Conservation (phyloP, 2,113 vertebrate genomes). For the Pelobates fuscus region DNA sequence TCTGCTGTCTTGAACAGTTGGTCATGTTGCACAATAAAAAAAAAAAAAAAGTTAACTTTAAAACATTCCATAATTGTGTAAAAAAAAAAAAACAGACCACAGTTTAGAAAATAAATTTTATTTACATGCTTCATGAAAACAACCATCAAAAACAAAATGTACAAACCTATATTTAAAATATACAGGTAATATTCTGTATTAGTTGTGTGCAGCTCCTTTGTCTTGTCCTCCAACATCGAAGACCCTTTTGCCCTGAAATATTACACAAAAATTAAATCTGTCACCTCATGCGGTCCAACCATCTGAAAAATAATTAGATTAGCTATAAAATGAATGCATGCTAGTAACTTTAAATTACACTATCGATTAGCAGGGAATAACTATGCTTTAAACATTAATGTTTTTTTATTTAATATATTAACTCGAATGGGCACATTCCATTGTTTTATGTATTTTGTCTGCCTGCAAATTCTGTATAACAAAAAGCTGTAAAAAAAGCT, state of each 20-base stretch:
- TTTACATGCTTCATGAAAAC: slow-evolving; percentile 20
- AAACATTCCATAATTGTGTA: no score
- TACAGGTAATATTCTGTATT: slow-evolving; percentile 4
- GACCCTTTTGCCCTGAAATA: slow-evolving; percentile 20
- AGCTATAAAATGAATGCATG: slow-evolving; percentile 13
- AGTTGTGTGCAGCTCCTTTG: neutral
- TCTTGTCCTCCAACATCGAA: neutral
- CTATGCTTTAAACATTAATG: neutral
- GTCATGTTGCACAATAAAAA: no score
- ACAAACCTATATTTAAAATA: neutral
- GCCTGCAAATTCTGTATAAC: no score
- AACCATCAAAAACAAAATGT: neutral
- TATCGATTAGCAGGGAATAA: neutral
- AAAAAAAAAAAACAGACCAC: neutral
- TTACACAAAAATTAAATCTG: neutral
- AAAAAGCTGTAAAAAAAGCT: no score
- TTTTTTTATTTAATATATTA: no score
- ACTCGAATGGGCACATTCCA: no score
- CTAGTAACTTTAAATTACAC: neutral
- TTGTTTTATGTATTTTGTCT: no score
- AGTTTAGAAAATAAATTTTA: slow-evolving; percentile 14
- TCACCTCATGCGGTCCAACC: neutral
- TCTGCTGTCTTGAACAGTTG: no score
- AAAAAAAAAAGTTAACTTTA: no score
- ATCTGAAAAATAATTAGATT: neutral